Evolutionary conservation across 2,113 vertebrate genomes (phyloP), one percentile per base, ranked within the genome.

Genomic region (Chionodraco myersi): DNA sequence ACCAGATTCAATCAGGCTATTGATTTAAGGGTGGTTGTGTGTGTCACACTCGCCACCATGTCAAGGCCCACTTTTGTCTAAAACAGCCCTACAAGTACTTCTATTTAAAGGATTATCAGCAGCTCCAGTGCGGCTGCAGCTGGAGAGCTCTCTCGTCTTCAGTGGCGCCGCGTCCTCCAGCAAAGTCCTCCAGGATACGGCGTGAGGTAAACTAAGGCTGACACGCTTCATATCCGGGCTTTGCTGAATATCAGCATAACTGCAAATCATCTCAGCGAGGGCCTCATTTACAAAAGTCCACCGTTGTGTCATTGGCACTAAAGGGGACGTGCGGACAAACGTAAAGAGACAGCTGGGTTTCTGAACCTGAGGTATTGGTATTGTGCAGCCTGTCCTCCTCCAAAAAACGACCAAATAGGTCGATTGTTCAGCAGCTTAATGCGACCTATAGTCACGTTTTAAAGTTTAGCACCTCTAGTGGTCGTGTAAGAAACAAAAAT

Each of bases 1-100:
- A 87, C 79, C 60, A 82, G 80, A 89, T 90, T 68, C 63, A 86
- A 86, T 91, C 75, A 89, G 15, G 36, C 30, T 72, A 88, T 89
- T 86, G 85, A 90, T 88, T 90, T 79, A 59, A 65, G 60, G 15
- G 72, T 58, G 69, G n/a, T 68, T 51, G 56, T 63, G 59, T 48
- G 59, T 69, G 67, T 72, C 56, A 72, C 72, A 72, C 65, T 72
- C 58, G 30, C 63, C 63, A 75, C 23, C 59, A 81, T 58, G 72
- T 84, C 70, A 80, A 70, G 51, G 54, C 67, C 49, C 63, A 71
- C 79, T 78, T 88, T 77, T 72, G 47, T 81, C 70, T 63, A 74
- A 70, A 83, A 80, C 44, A 60, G 77, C 59, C 7, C 57, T 21
- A 72, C 56, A 59, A 72, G 45, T 75, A 58, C 57, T 72, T 88